Evolutionary conservation across 2,113 vertebrate genomes (phyloP), one percentile per base, ranked within the genome.

Genomic region (Bettongia penicillata): DNA sequence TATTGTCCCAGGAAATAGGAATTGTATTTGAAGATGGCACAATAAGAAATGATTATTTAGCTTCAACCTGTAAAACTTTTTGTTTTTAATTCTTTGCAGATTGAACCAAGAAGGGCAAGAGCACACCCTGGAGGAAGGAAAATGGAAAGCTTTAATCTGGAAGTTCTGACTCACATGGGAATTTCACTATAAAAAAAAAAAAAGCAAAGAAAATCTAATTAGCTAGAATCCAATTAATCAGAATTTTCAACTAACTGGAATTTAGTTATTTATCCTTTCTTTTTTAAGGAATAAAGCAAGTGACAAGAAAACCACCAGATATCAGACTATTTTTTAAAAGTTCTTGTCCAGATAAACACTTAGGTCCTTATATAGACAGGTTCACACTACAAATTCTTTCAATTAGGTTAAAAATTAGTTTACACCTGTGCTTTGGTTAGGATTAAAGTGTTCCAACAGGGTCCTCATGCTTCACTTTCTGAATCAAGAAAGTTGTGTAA

Each of bases 161-260:
- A 95, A 57, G 10, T 52, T 95, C 43, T 94, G 61, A 91, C 43
- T 93, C 37, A 94, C 47, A 93, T 91, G 51, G 10, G 90, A 84
- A 84, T 84, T 84, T 84, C 9, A 43, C 19, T 84, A 84, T 84
- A 43, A 19, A 7, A n/a, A n/a, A 77, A 77, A 57, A 47, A 84
- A 91, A 93, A 92, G 6, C 77, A 43, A 84, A 92, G 6, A 90
- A 43, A 84, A 84, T 84, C 68, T 84, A 43, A 84, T 43, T 43
- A 84, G 68, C n/a, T 43, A n/a, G 16, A 22, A 19, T 16, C 16
- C 68, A 43, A 22, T 84, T 84, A 84, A 84, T 37, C 68, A 84
- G 16, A 84, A 84, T 84, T 43, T 43, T 84, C 68, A 43, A 8
- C n/a, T 84, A 84, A 43, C n/a, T 84, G 19, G 6, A 84, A 43